phyloP scores from a whole-genome alignment of 2,797 vertebrate genomes.

The Betta splendens region DNA sequence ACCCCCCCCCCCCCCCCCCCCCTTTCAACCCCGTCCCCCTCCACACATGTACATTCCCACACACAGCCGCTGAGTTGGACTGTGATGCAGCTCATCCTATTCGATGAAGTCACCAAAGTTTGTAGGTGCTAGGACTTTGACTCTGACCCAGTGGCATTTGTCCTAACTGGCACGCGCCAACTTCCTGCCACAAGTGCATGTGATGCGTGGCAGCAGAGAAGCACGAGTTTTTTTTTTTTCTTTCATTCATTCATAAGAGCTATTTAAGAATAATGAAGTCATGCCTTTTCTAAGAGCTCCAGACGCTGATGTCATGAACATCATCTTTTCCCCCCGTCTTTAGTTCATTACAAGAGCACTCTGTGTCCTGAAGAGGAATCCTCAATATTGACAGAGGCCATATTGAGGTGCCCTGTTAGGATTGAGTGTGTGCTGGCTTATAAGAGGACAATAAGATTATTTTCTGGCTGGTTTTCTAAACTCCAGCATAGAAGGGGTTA shows the following conservation, averaged over 20 bases:
- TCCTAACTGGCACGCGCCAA: conserved; percentile 60
- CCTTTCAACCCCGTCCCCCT: not conserved
- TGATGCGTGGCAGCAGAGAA: conserved; percentile 64
- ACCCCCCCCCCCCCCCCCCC: conserved; percentile 4
- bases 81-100: conserved; percentile 55
- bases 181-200: conserved; percentile 74
- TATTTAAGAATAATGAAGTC: conserved; percentile 79
- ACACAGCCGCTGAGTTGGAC: conserved; percentile 41
- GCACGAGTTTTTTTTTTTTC: conserved; percentile 48
- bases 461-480: conserved; percentile 46
- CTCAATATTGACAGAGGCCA: conserved; percentile 29
- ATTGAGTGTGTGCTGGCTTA: conserved; percentile 39
- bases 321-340: conserved; percentile 57
- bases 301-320: conserved; percentile 76
- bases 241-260: conserved; percentile 69
- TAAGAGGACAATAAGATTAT: conserved; percentile 55
- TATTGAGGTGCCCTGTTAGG: conserved; percentile 36
- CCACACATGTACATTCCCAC: conserved; percentile 12
- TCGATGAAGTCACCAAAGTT: conserved; percentile 46
- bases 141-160: conserved; percentile 66
- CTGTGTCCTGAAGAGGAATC: conserved; percentile 45
- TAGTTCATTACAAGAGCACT: conserved; percentile 29
- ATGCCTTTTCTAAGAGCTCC: conserved; percentile 72
- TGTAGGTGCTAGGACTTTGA: conserved; percentile 58
- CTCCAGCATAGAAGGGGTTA: conserved; percentile 75